These are phyloP conservation scores for Eupithecia subfuscata DNA, from an alignment of 2,888 invertebrate species.

Conservation along the genomic window DNA sequence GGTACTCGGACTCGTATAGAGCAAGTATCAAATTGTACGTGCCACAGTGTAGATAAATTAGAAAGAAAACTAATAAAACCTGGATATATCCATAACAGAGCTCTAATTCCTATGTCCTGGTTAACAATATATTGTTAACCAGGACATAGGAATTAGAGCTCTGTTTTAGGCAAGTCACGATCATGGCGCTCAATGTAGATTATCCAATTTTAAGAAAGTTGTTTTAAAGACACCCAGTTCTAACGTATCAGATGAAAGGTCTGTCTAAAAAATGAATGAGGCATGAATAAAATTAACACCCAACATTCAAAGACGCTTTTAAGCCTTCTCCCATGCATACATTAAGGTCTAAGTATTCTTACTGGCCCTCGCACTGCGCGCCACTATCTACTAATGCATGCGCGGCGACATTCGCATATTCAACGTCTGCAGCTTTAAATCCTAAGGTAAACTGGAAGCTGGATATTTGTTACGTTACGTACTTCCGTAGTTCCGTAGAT, in stretches of 20 bases:
- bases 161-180: background rate
- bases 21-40: constrained; percentile 8
- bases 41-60: background rate
- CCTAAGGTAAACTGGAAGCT: constrained; percentile 16
- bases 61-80: background rate
- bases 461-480: constrained; percentile 14
- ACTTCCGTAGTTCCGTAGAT: background rate
- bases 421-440: constrained; percentile 34
- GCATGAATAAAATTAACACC: background rate
- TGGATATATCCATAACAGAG: too few species aligned
- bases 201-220: background rate
- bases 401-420: constrained; percentile 31
- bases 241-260: background rate
- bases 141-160: background rate
- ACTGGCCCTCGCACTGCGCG: background rate
- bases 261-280: background rate
- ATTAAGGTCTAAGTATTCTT: background rate
- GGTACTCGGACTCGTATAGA: background rate
- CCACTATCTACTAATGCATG: constrained; percentile 28
- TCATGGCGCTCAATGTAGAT: background rate
- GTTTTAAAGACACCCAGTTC: background rate
- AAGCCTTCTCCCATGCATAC: background rate
- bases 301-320: background rate
- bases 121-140: background rate
- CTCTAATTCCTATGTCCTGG: too few species aligned